Conservation (phyloP, 2,797 vertebrate species). For the Otolemur crassicaudatus region DNA sequence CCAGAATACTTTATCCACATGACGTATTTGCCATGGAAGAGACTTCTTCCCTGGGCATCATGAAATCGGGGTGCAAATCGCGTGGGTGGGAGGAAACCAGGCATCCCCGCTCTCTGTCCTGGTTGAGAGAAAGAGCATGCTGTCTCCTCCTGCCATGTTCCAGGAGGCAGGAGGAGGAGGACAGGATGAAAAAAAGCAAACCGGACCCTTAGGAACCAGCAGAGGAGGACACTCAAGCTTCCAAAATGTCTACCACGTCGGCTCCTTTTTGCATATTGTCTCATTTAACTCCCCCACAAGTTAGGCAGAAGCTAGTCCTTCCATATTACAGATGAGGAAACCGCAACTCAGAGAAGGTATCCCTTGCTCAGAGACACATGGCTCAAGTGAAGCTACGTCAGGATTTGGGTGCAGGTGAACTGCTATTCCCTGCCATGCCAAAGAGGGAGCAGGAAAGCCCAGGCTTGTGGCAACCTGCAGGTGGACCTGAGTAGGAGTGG, state of each 20-base stretch:
- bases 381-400: neutral
- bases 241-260: neutral
- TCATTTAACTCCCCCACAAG: neutral
- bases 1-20: neutral
- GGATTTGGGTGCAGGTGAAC: neutral
- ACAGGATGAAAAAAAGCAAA: neutral
- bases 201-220: too few relatives aligned
- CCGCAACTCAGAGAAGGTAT: neutral
- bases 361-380: neutral
- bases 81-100: neutral
- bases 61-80: neutral
- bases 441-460: neutral
- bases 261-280: neutral
- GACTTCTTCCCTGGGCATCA: neutral
- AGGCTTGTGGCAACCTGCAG: neutral
- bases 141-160: accelerated
- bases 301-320: neutral
- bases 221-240: accelerated
- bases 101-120: neutral
- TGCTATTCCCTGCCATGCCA: neutral
- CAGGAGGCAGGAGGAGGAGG: neutral
- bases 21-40: neutral
- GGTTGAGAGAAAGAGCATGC: neutral
- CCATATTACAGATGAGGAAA: neutral
- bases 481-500: neutral